Conservation (phyloP, 2,888 invertebrate genomes). For the Cloeon dipterum region DNA sequence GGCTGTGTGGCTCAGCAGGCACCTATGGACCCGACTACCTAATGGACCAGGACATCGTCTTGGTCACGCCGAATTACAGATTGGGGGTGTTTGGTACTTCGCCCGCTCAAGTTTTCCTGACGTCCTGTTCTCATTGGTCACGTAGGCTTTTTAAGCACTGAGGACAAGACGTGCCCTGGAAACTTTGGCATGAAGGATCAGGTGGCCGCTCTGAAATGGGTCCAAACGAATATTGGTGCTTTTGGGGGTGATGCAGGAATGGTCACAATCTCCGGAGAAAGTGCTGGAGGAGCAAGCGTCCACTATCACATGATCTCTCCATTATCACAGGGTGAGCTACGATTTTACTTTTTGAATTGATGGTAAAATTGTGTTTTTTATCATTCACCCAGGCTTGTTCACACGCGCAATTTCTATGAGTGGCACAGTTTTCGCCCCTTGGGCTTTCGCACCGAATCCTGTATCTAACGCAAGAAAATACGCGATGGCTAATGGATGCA, state of each 20-base stretch:
- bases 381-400: constrained; percentile 48
- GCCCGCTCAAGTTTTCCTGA: no score
- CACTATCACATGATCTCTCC: constrained; percentile 45
- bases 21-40: constrained; percentile 36
- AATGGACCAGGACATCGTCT: constrained; percentile 41
- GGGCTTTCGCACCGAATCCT: constrained; percentile 41
- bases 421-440: constrained; percentile 41
- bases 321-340: constrained; percentile 28
- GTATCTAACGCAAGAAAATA: constrained; percentile 33
- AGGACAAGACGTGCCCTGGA: constrained; percentile 35
- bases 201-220: constrained; percentile 32
- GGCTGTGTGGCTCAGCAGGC: constrained; percentile 41
- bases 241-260: constrained; percentile 38
- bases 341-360: no score
- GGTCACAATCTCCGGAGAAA: constrained; percentile 44
- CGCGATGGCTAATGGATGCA: constrained; percentile 32
- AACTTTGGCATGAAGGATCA: constrained; percentile 47
- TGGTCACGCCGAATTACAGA: constrained; percentile 46
- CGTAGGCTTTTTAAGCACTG: constrained; percentile 41
- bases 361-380: no score
- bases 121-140: no score
- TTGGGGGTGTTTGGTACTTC: constrained; percentile 20
- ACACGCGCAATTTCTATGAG: constrained; percentile 52
- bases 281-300: constrained; percentile 42
- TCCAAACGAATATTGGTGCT: constrained; percentile 30